Evolutionary conservation across 2,113 vertebrate genomes (phyloP).

Genomic region (Noctilio leporinus): DNA sequence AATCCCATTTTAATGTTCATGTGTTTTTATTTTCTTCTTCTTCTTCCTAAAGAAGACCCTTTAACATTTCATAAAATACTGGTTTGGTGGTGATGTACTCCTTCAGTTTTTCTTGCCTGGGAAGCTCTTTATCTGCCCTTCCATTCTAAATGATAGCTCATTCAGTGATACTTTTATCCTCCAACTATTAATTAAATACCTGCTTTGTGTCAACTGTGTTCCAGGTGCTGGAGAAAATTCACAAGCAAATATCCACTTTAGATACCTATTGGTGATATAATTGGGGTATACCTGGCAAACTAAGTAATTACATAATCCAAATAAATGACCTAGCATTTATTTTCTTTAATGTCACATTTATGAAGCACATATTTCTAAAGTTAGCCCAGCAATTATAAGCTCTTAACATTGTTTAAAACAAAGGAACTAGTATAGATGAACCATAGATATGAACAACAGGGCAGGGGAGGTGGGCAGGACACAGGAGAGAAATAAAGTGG

Average conservation of each 20-base stretch:
- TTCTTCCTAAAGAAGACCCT: too few relatives aligned
- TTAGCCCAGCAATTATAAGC: neutral
- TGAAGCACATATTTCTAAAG: slow-evolving; percentile 24
- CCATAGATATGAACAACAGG: too few relatives aligned
- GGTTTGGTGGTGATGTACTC: too few relatives aligned
- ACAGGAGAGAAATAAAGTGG: too few relatives aligned
- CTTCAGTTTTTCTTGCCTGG: too few relatives aligned
- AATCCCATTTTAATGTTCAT: too few relatives aligned
- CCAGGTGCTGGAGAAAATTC: neutral
- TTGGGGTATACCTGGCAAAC: neutral
- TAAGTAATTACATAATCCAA: neutral
- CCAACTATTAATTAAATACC: neutral
- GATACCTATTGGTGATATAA: neutral
- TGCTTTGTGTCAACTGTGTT: neutral
- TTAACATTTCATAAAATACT: too few relatives aligned
- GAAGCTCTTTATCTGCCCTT: too few relatives aligned
- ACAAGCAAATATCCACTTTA: neutral
- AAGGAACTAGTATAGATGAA: too few relatives aligned
- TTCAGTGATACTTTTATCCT: neutral
- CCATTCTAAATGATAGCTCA: neutral
- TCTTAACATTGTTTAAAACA: neutral
- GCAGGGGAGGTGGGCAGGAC: too few relatives aligned
- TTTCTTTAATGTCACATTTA: slow-evolving; percentile 13
- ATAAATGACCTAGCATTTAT: neutral
- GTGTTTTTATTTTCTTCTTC: too few relatives aligned